Base-by-base conservation (phyloP, 1,140 invertebrate genomes). In the Archegozetes longisetosus region DNA sequence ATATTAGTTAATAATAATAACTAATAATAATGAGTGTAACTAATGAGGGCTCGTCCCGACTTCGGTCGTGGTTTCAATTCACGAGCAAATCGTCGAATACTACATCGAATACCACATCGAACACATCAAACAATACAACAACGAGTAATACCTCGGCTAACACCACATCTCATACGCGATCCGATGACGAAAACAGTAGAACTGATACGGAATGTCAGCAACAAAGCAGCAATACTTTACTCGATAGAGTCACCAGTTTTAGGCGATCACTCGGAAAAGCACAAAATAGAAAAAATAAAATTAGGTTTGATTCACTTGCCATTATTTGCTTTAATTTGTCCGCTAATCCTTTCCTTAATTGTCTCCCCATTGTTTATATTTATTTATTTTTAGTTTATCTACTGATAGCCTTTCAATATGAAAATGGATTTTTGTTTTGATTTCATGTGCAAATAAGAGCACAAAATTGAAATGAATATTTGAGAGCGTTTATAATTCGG, bases 181-280 rank as follows among this genome's bases (percentile, higher is more conserved):
- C 32, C 17, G 32, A 40, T 40, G 32, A 40, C 32, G 32, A 40
- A 6, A 40, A 40, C 17, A 17, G 17, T 17, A 40, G 32, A 9
- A 40, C 32, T 40, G 32, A 17, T 40, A 40, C 6, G 17, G 32
- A 40, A 17, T 17, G 6, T 40, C 32, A 40, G 32, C 17, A 9
- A 17, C 6, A 40, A 6, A 40, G 32, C 32, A 17, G 17, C 32
- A 40, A 40, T 6, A 40, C 32, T 40, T 40, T 40, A 40, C 17
- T 40, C 6, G 57, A 58, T 27, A 25, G 57, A 22, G 57, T 58
- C 1, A 32, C 57, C 20, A 58, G 49, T 53, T 58, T 58, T 53
- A 40, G 57, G 3, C 57, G 57, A 14, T 58, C 57, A 32, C 25
- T 58, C 9, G 49, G 48, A 12, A 58, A 58, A 23, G 49, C 14